These are phyloP conservation scores for Epizoanthus rinbou DNA, from an alignment of 92 coral and sea anemone species.

Conservation along the genomic window DNA sequence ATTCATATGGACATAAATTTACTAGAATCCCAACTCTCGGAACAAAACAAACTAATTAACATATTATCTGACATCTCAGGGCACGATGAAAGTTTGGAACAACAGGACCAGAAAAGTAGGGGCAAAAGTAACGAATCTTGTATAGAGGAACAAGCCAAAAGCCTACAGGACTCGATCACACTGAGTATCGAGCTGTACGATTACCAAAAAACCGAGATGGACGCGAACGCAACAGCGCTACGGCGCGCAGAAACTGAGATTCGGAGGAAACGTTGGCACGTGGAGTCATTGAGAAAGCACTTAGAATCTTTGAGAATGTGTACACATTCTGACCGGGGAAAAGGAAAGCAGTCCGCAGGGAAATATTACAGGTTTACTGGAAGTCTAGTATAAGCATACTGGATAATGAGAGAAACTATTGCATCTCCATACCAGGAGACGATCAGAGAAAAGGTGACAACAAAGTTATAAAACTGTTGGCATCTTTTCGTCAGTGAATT, in stretches of 20 bases:
- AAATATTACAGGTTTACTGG: constrained; percentile 14
- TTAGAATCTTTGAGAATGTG: constrained; percentile 47
- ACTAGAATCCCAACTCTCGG: constrained; percentile 5
- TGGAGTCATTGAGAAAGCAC: constrained; percentile 67
- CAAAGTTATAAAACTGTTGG: too few relatives aligned
- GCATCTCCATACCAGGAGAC: too few relatives aligned
- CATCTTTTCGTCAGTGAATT: too few relatives aligned
- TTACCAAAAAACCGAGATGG: constrained; percentile 75
- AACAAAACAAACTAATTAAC: constrained; percentile 25
- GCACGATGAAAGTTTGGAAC: constrained; percentile 16
- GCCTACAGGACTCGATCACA: constrained; percentile 56
- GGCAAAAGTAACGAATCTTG: background rate
- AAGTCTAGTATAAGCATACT: constrained; percentile 6
- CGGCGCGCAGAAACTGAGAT: constrained; percentile 67
- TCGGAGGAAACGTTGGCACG: constrained; percentile 85
- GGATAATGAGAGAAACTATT: too few relatives aligned
- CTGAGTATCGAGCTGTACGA: constrained; percentile 74
- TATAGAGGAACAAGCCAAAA: constrained; percentile 34
- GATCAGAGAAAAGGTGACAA: too few relatives aligned
- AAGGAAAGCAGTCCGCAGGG: background rate
- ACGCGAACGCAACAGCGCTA: constrained; percentile 56
- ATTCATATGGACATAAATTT: constrained; percentile 8
- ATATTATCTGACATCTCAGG: background rate
- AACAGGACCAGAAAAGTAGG: background rate
- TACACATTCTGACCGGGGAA: constrained; percentile 13